phyloP scores from a whole-genome alignment of 2,113 vertebrate genomes.

The Melospiza melodia region DNA sequence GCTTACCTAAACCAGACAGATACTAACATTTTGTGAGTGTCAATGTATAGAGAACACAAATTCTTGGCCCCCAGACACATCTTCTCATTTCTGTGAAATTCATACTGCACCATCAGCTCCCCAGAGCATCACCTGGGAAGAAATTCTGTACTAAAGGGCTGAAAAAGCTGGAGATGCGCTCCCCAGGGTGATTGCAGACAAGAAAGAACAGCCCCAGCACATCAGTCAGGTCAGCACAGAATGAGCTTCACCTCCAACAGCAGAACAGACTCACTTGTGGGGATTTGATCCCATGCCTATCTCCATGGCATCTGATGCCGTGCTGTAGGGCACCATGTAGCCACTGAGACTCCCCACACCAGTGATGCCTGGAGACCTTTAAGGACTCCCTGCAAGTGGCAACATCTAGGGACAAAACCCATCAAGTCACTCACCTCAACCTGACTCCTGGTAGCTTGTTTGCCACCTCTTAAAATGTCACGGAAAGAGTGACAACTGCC shows the following conservation, averaged over 20 bases:
- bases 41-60: neutral
- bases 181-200: rapidly evolving
- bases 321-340: neutral
- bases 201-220: neutral
- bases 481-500: constrained; percentile 2
- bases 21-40: neutral
- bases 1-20: neutral
- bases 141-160: neutral
- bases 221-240: neutral
- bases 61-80: neutral
- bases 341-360: neutral
- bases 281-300: neutral
- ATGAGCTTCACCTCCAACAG: neutral
- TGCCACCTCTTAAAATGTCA: neutral
- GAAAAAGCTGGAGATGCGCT: neutral
- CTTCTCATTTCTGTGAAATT: neutral
- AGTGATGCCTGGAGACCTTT: neutral
- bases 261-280: neutral
- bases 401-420: neutral
- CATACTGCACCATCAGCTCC: neutral
- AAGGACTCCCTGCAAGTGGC: neutral
- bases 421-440: neutral
- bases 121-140: neutral
- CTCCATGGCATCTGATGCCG: neutral
- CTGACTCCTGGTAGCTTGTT: neutral